Evolutionary conservation across 2,113 vertebrate genomes (phyloP), one percentile per base, ranked within the genome.

Genomic region (Azemiops feae): DNA sequence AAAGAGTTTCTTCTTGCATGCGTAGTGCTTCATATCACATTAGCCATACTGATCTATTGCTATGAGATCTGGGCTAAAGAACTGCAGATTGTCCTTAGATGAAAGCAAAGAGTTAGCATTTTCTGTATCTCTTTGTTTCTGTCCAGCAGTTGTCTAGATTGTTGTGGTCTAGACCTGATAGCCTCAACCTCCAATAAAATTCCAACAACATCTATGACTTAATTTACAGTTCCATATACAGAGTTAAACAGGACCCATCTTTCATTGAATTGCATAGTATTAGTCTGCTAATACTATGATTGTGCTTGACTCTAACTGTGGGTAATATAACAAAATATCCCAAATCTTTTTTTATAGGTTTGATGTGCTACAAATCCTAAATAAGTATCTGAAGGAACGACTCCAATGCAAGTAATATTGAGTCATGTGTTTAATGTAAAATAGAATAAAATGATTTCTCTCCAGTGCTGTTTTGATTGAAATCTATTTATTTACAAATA

Each of bases 401-500:
- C 25, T n/a, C 20, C 20, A 85, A 91, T 87, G 34, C 0, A 3
- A 11, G 25, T 54, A 91, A 43, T 54, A 95, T 96, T 39, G 94
- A 52, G 0, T 5, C 45, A 90, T 69, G 91, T 94, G 4, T n/a
- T 55, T 12, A 9, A 39, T 85, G 60, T 88, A 93, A 5, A 86
- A 43, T 86, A 7, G 30, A 74, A 85, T 90, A 81, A 81, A 3
- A 60, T 90, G 91, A 64, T 52, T 95, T 47, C 57, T 95, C 88
- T 50, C 94, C 91, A 85, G 91, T 91, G 95, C 92, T 95, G 95
- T 60, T 81, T 74, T 94, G 95, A 93, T 92, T 69, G 85, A 91
- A 91, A 90, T 87, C 18, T 39, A n/a, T 85, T 93, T 95, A 87
- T 18, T 89, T 92, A 43, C 58, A 47, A 92, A 16, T 34, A 88